Conservation (phyloP, 1,140 invertebrate genomes). For the Oscheius sp. region DNA sequence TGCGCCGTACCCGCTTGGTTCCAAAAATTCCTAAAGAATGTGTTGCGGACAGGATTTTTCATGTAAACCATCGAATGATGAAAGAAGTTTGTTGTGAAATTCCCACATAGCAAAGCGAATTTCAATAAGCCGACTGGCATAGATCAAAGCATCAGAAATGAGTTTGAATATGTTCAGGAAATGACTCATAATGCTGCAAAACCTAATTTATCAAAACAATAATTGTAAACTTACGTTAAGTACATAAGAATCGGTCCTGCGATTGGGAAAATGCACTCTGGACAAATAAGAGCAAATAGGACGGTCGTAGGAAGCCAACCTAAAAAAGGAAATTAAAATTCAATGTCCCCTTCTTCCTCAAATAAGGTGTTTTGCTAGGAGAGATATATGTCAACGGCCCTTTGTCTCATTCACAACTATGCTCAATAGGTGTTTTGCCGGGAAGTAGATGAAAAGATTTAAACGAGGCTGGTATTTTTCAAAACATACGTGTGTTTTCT, state of each 20-base stretch:
- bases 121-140: constrained; percentile 47
- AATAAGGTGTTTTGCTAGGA: no score
- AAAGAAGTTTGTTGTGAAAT: constrained; percentile 25
- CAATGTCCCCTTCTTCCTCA: no score
- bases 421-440: no score
- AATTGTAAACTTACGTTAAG: neutral
- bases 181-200: constrained; percentile 18
- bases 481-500: no score
- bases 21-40: neutral
- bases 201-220: neutral
- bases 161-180: constrained; percentile 48
- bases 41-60: neutral
- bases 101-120: constrained; percentile 49
- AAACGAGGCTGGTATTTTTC: no score
- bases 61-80: neutral
- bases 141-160: constrained; percentile 49
- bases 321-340: constrained; percentile 15
- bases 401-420: no score
- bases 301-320: constrained; percentile 50
- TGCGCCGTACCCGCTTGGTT: neutral
- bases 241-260: neutral
- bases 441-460: no score
- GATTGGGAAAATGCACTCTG: constrained; percentile 44
- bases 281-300: constrained; percentile 43
- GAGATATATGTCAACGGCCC: no score